Evolutionary conservation across 2,797 vertebrate genomes (phyloP).

Genomic region (Alca torda): DNA sequence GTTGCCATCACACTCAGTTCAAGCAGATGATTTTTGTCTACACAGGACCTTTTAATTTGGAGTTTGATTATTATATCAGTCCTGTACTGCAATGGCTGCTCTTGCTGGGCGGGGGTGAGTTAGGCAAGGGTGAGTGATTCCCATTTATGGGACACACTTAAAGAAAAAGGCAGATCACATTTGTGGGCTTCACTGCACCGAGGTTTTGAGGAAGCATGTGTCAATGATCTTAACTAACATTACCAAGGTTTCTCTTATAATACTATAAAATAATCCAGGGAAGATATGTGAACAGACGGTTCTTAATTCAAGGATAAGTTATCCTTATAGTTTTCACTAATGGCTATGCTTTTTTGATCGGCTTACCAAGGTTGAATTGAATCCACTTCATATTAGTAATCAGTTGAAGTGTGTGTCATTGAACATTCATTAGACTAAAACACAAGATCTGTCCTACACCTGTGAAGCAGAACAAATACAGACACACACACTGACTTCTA

Average conservation of each 20-base stretch:
- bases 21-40: neutral
- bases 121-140: neutral
- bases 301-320: neutral
- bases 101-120: neutral
- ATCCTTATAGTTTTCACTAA: neutral
- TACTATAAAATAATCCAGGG: neutral
- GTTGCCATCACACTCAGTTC: neutral
- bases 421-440: neutral
- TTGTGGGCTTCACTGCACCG: neutral
- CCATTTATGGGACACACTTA: neutral
- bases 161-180: neutral
- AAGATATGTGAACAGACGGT: neutral
- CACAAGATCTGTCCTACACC: neutral
- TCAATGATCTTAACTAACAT: neutral
- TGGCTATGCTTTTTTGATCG: neutral
- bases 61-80: neutral
- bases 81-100: neutral
- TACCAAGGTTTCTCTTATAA: neutral
- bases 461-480: neutral
- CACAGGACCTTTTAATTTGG: neutral
- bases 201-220: neutral
- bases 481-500: accelerated
- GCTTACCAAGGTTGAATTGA: neutral
- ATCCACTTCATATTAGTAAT: neutral
- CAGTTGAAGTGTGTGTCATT: neutral